phyloP scores from a whole-genome alignment of 2,113 vertebrate genomes.

The Corythornis madagascariensis region DNA sequence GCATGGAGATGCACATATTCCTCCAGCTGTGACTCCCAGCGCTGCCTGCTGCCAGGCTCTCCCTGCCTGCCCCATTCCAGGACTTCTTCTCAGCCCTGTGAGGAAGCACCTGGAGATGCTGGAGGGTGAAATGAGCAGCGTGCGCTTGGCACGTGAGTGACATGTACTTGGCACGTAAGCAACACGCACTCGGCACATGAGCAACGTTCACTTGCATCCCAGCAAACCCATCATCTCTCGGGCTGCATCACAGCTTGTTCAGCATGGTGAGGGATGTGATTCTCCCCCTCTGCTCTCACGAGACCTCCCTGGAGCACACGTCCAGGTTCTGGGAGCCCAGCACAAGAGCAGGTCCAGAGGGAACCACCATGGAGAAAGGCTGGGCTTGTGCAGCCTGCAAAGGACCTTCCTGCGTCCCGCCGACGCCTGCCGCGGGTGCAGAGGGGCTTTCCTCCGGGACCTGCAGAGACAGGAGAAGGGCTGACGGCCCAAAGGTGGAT shows the following conservation, averaged over 20 bases:
- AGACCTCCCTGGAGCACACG: fast-evolving
- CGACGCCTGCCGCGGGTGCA: fast-evolving
- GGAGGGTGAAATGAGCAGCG: fast-evolving
- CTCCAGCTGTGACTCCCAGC: fast-evolving
- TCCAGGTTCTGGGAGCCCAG: background rate
- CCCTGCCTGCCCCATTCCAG: background rate
- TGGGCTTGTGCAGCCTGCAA: background rate
- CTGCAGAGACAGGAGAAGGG: background rate
- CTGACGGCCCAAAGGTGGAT: fast-evolving
- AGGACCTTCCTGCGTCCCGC: background rate
- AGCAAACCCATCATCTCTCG: background rate
- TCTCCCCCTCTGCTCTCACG: fast-evolving
- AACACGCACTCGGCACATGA: too few relatives aligned
- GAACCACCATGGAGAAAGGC: too few relatives aligned
- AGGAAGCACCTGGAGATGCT: background rate
- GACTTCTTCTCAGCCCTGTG: fast-evolving
- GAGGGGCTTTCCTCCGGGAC: background rate
- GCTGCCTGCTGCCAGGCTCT: background rate
- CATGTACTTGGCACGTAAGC: too few relatives aligned
- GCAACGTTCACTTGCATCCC: fast-evolving
- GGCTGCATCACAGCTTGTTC: fast-evolving
- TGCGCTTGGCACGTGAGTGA: too few relatives aligned
- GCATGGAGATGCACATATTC: fast-evolving
- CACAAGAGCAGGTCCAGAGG: background rate
- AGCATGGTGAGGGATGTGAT: background rate